These are phyloP conservation scores for Eurytoma californica DNA, from an alignment of 2,888 invertebrate species.

Conservation along the genomic window DNA sequence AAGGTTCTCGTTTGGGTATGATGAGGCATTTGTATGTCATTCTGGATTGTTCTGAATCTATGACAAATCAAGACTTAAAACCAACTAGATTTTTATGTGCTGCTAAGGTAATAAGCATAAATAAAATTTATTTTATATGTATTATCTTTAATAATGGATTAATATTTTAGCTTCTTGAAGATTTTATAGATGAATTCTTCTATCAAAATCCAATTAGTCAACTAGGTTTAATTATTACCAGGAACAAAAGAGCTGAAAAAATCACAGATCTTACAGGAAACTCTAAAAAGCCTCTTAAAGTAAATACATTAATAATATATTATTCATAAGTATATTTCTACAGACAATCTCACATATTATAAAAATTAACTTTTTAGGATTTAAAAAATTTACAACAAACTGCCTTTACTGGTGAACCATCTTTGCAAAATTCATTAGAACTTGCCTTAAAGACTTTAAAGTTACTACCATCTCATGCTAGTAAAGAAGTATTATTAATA, in stretches of 20 bases:
- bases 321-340: slow-evolving; percentile 10
- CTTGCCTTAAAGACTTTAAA: slow-evolving; percentile 89
- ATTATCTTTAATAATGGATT: slow-evolving; percentile 48
- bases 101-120: slow-evolving; percentile 81
- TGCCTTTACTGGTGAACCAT: slow-evolving; percentile 92
- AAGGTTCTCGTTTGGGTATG: slow-evolving; percentile 95
- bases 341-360: slow-evolving; percentile 9
- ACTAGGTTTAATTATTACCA: slow-evolving; percentile 92
- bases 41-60: slow-evolving; percentile 94
- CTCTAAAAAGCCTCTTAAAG: slow-evolving; percentile 86
- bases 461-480: slow-evolving; percentile 94
- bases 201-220: slow-evolving; percentile 99
- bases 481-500: slow-evolving; percentile 93
- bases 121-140: slow-evolving; percentile 5
- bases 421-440: slow-evolving; percentile 95
- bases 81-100: slow-evolving; percentile 93
- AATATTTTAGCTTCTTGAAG: slow-evolving; percentile 86
- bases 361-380: slow-evolving; percentile 62
- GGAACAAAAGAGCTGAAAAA: slow-evolving; percentile 96
- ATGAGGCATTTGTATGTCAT: slow-evolving; percentile 97
- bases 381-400: slow-evolving; percentile 79
- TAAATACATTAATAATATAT: slow-evolving; percentile 1
- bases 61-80: slow-evolving; percentile 96
- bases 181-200: slow-evolving; percentile 97
- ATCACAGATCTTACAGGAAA: slow-evolving; percentile 93